Evolutionary conservation across 2,888 invertebrate genomes (phyloP).

Genomic region (Thalpophila matura): DNA sequence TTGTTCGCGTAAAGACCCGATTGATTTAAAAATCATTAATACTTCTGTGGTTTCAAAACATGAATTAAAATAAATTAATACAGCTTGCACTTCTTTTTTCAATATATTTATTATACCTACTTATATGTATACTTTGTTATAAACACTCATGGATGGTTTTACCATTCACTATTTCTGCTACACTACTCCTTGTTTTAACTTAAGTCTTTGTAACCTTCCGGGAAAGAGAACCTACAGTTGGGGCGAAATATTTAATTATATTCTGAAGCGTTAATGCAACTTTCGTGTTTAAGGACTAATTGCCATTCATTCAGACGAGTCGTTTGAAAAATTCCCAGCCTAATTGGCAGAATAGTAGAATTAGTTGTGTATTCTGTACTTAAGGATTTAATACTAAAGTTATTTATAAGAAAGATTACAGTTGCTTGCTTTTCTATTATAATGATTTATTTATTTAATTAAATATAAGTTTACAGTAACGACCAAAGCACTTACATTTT

Average conservation of each 20-base stretch:
- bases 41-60: no score
- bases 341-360: slow-evolving; percentile 10
- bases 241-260: slow-evolving; percentile 42
- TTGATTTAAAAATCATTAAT: no score
- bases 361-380: no score
- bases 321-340: slow-evolving; percentile 11
- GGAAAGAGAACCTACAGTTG: not conserved
- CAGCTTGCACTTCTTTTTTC: no score
- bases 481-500: no score
- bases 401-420: not conserved
- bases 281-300: slow-evolving; percentile 41
- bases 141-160: not conserved
- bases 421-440: not conserved
- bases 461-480: no score
- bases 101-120: not conserved
- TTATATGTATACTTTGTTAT: no score
- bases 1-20: no score
- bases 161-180: not conserved
- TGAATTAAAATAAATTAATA: no score
- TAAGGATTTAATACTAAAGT: not conserved
- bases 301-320: slow-evolving; percentile 25
- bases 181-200: not conserved
- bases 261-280: slow-evolving; percentile 52
- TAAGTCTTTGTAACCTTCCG: not conserved
- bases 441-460: no score